Evolutionary conservation across 2,113 vertebrate genomes (phyloP).

Genomic region (Corythornis madagascariensis): DNA sequence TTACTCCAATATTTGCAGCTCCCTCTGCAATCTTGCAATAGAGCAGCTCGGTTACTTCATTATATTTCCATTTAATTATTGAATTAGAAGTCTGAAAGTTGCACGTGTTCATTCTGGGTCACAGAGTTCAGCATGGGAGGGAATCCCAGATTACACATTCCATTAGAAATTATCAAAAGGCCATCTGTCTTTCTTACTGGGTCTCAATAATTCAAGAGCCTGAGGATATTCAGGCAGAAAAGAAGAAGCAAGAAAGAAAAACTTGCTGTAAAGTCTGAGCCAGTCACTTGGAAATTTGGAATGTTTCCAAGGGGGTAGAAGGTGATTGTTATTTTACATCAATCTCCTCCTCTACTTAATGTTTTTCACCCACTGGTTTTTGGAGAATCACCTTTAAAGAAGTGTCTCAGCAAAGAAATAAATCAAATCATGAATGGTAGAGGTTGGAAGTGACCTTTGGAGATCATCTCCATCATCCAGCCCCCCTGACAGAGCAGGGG

Average conservation of each 20-base stretch:
- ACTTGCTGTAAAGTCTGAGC: neutral
- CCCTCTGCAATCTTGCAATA: neutral
- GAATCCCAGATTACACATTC: constrained; percentile 47
- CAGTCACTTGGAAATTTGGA: neutral
- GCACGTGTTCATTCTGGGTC: constrained; percentile 21
- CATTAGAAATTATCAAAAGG: constrained; percentile 60
- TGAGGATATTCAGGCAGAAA: constrained; percentile 5
- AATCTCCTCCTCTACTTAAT: neutral
- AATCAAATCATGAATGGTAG: neutral
- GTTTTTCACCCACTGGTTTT: neutral
- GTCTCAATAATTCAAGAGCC: constrained; percentile 33
- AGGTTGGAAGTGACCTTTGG: no score
- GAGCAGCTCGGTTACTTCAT: neutral
- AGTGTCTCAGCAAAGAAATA: neutral
- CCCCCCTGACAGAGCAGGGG: no score
- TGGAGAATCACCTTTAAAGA: neutral
- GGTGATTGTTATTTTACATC: neutral
- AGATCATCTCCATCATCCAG: no score
- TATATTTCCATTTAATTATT: constrained; percentile 49
- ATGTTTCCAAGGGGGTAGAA: neutral
- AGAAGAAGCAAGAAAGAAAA: neutral
- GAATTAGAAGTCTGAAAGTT: constrained; percentile 37
- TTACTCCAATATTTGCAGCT: neutral
- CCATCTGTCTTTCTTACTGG: constrained; percentile 23
- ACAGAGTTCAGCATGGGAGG: constrained; percentile 21